Evolutionary conservation across 2,113 vertebrate genomes (phyloP).

Genomic region (Mirounga angustirostris): DNA sequence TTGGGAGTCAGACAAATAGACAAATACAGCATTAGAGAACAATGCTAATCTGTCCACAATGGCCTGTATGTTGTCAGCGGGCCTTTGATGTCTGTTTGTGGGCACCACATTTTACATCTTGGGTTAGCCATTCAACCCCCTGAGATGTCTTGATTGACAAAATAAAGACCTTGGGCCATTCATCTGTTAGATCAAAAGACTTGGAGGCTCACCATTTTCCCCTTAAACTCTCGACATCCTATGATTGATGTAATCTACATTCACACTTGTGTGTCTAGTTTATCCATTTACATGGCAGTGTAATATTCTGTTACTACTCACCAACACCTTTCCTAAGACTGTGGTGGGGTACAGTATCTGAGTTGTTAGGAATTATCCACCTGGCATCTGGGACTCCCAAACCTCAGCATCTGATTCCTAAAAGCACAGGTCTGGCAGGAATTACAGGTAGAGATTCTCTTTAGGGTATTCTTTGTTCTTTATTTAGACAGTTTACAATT

Average conservation of each 20-base stretch:
- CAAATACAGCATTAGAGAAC: not conserved
- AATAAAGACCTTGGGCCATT: not conserved
- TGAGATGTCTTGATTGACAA: not conserved
- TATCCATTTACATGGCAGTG: too few species aligned
- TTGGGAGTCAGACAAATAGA: not conserved
- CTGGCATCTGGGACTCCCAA: not conserved
- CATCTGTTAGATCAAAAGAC: not conserved
- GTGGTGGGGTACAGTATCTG: not conserved
- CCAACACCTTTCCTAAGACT: not conserved
- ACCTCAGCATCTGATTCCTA: not conserved
- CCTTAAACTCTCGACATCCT: not conserved
- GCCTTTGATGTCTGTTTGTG: not conserved
- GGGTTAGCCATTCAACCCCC: not conserved
- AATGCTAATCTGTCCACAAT: not conserved
- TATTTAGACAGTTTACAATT: not conserved
- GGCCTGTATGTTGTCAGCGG: not conserved
- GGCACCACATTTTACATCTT: not conserved
- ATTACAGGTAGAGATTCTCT: not conserved
- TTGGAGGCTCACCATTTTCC: not conserved
- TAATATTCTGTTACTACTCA: not conserved
- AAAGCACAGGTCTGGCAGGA: not conserved
- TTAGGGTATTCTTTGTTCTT: not conserved
- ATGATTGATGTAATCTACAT: not conserved
- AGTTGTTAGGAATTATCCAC: not conserved
- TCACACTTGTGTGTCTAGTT: not conserved